Evolutionary conservation across 2,797 vertebrate species (phyloP).

Genomic region (Cephalopachus bancanus): DNA sequence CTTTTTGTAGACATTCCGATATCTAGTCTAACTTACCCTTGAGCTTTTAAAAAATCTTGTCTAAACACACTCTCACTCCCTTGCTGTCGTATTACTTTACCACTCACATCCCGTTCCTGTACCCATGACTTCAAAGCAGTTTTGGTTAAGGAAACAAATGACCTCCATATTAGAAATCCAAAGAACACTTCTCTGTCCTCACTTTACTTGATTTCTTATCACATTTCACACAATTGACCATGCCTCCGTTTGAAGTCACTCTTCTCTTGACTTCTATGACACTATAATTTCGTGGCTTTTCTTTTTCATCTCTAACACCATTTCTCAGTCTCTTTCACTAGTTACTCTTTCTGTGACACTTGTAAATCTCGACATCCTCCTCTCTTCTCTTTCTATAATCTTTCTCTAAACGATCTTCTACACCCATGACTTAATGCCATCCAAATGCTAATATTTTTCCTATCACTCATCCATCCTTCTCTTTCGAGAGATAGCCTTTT

Average conservation of each 20-base stretch:
- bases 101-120: not conserved
- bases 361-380: not conserved
- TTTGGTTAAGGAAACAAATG: not conserved
- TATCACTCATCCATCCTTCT: not conserved
- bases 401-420: not conserved
- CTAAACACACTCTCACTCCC: not conserved
- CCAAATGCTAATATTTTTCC: not conserved
- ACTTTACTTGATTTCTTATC: not conserved
- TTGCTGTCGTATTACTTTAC: not conserved
- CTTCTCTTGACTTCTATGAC: not conserved
- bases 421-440: not conserved
- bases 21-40: not conserved
- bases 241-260: not conserved
- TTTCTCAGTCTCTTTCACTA: not conserved
- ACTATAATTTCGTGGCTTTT: rapidly evolving
- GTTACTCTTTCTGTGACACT: not conserved
- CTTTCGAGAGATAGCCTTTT: not conserved
- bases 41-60: not conserved
- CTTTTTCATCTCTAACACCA: not conserved
- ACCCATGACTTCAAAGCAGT: not conserved
- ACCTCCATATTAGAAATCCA: not conserved
- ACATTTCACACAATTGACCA: not conserved
- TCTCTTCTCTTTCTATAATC: not conserved
- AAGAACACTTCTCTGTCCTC: not conserved
- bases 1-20: not conserved